Base-by-base conservation (phyloP, 1,140 invertebrate genomes). In the Drosophila pectinifera region DNA sequence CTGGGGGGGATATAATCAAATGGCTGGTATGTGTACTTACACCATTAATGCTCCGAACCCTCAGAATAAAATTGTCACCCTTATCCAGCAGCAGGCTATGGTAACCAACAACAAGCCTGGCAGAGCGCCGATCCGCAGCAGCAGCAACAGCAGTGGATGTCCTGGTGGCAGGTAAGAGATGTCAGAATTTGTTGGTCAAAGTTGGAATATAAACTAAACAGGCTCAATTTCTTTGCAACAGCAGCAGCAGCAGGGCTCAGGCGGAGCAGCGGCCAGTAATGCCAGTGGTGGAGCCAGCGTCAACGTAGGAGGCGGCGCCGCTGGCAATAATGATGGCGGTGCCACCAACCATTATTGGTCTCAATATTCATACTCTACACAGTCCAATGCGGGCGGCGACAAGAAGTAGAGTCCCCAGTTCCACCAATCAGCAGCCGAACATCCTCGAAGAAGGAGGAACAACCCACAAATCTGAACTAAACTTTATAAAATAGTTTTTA, bases 261-360 rank as follows among this genome's bases (percentile, higher is more conserved):
- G 74, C 31, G 68, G 65, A 65, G 49, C 59, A 55, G 69, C 69
- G 68, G 46, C 77, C 61, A 58, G 62, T 48, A 83, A 70, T 80
- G 84, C 62, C 49, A 53, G 68, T 54, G 68, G 74, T 18, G 70
- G 73, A 8, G 28, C 65, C 24, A 13, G 68, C 51, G 73, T 75
- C 24, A 53, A 65, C 61, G 55, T 75, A 7, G 73, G 64, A 24
- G 68, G 64, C 39, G 65, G 64, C 36, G 65, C 31, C 45, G 73
- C 61, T 54, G 83, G 73, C 31, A 77, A 63, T 68, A 91, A 90
- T 74, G 84, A 86, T 77, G 84, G 79, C 65, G 76, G 84, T 73
- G 75, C 90, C 72, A 82, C 83, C 63, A 91, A 91, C 78, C 90
- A 91, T 78, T 91, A 91, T 81, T 91, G 90, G 90, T 91, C 90